Evolutionary conservation across 2,797 vertebrate genomes (phyloP).

Genomic region (Sebastes steindachneri): DNA sequence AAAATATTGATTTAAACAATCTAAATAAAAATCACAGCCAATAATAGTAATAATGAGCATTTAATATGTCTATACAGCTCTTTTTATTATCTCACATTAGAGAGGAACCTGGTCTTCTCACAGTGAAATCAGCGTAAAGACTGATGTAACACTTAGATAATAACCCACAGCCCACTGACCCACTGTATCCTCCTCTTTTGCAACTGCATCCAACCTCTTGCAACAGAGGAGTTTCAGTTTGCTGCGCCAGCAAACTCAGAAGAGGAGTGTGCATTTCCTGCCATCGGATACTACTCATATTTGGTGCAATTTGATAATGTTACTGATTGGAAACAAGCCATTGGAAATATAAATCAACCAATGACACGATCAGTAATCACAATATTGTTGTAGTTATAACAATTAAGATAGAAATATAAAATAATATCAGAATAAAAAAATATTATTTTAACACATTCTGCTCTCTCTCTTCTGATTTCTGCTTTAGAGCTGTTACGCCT

Average conservation of each 20-base stretch:
- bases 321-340: background rate
- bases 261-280: slow-evolving; percentile 61
- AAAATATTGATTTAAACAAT: background rate
- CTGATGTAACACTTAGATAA: slow-evolving; percentile 55
- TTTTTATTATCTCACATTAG: background rate
- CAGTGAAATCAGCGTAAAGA: background rate
- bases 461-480: slow-evolving; percentile 56
- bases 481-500: slow-evolving; percentile 75
- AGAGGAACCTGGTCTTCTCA: background rate
- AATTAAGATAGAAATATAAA: background rate
- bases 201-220: slow-evolving; percentile 70
- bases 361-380: background rate
- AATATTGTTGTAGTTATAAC: background rate
- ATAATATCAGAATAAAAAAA: slow-evolving; percentile 7
- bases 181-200: slow-evolving; percentile 66
- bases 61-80: background rate
- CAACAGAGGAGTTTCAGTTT: slow-evolving; percentile 72
- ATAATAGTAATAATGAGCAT: background rate
- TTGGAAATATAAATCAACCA: background rate
- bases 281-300: slow-evolving; percentile 13
- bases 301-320: background rate
- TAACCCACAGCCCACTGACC: slow-evolving; percentile 35
- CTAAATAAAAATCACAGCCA: background rate
- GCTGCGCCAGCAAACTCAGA: slow-evolving; percentile 75
- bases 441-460: slow-evolving; percentile 31